Evolutionary conservation across 2,888 invertebrate species (phyloP).

Genomic region (Eucera pruinosa): DNA sequence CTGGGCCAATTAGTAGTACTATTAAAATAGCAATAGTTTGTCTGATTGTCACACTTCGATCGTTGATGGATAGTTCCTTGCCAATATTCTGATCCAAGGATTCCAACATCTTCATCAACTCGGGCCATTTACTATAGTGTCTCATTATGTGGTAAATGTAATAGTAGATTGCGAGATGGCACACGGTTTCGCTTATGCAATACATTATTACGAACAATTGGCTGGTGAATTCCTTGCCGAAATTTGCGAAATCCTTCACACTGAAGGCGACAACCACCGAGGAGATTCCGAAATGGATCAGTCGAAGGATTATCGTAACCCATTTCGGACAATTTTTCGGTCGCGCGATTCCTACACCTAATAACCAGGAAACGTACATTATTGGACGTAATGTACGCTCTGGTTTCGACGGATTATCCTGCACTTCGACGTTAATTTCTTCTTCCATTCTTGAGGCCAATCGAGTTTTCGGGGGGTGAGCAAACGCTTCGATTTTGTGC

Average conservation of each 20-base stretch:
- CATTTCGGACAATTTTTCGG: constrained; percentile 65
- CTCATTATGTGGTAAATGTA: constrained; percentile 72
- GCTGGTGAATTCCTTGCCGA: constrained; percentile 72
- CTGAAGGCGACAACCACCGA: constrained; percentile 76
- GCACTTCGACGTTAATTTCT: constrained; percentile 62
- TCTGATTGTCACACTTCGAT: constrained; percentile 55
- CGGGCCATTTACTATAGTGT: constrained; percentile 74
- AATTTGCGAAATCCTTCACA: constrained; percentile 75
- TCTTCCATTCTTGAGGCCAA: constrained; percentile 64
- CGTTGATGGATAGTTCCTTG: constrained; percentile 53
- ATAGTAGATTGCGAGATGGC: constrained; percentile 75
- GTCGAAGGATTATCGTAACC: constrained; percentile 68
- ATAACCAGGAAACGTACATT: constrained; percentile 71
- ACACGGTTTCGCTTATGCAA: constrained; percentile 74
- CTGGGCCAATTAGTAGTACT: constrained; percentile 67
- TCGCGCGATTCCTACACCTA: constrained; percentile 73
- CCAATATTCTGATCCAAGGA: constrained; percentile 68
- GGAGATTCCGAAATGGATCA: constrained; percentile 71
- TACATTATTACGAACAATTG: constrained; percentile 78
- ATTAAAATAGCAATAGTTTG: constrained; percentile 65
- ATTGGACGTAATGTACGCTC: constrained; percentile 70
- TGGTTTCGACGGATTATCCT: constrained; percentile 54
- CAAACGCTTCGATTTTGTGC: background rate
- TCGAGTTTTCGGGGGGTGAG: background rate
- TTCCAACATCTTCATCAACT: constrained; percentile 68